These are phyloP conservation scores for Alauda arvensis DNA, from an alignment of 2,797 vertebrate species.

Conservation along the genomic window DNA sequence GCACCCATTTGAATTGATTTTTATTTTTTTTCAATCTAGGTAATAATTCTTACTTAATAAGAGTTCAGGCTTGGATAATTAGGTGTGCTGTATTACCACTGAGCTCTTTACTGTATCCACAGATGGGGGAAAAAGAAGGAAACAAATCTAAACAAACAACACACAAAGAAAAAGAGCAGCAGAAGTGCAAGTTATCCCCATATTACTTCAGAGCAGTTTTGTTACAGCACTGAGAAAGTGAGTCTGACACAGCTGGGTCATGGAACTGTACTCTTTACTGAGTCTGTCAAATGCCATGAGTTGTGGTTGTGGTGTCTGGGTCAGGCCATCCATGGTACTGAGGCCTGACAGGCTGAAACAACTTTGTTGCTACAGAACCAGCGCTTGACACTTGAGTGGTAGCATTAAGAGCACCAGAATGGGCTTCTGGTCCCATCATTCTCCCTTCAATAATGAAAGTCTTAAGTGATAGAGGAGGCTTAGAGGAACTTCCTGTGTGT, in stretches of 20 bases:
- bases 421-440: background rate
- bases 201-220: background rate
- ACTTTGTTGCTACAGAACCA: background rate
- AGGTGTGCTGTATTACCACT: background rate
- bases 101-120: background rate
- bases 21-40: background rate
- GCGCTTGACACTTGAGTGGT: background rate
- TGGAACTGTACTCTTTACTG: background rate
- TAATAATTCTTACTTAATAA: background rate
- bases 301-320: background rate
- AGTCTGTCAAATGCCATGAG: background rate
- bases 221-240: background rate
- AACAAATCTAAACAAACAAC: background rate
- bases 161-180: background rate
- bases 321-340: background rate
- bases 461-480: background rate
- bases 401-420: background rate
- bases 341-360: background rate
- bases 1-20: background rate
- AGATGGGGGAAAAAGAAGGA: background rate
- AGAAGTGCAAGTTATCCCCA: background rate
- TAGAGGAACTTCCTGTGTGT: background rate
- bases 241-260: background rate
- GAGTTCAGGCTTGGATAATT: background rate
- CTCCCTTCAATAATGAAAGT: background rate